Evolutionary conservation across 2,797 vertebrate species (phyloP).

Genomic region (Tamandua tetradactyla): DNA sequence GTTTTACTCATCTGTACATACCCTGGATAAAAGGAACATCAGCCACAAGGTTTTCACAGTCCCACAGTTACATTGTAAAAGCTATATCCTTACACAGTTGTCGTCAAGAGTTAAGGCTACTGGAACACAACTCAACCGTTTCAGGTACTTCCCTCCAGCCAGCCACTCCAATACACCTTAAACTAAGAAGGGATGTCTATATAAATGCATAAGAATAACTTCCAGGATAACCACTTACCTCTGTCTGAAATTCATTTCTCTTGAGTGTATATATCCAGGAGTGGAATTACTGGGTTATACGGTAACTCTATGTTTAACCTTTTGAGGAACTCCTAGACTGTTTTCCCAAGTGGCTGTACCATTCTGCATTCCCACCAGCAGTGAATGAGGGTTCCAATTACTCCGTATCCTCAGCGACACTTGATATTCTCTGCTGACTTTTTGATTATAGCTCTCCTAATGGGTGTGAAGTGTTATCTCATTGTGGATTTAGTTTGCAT

Average conservation of each 20-base stretch:
- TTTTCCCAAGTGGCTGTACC: background rate
- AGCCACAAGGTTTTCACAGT: too few relatives aligned
- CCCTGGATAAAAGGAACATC: too few relatives aligned
- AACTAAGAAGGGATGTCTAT: too few relatives aligned
- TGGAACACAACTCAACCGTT: too few relatives aligned
- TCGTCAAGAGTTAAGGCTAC: too few relatives aligned
- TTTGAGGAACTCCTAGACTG: background rate
- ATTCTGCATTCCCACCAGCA: slow-evolving; percentile 14
- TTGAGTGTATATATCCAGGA: background rate
- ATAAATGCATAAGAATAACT: too few relatives aligned
- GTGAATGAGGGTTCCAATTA: background rate
- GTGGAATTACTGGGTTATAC: background rate
- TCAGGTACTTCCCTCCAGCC: too few relatives aligned
- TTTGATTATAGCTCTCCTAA: background rate
- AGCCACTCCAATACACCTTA: too few relatives aligned
- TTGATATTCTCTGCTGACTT: background rate
- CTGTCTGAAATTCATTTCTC: slow-evolving; percentile 24
- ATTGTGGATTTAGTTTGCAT: slow-evolving; percentile 24
- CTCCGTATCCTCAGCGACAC: background rate
- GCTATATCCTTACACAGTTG: too few relatives aligned
- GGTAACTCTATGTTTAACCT: background rate
- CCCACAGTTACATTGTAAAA: too few relatives aligned
- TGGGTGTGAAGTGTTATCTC: background rate
- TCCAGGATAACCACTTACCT: too few relatives aligned
- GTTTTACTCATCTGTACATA: too few relatives aligned